phyloP scores from a whole-genome alignment of 2,888 invertebrate species.

The Gandaritis pyraliata region DNA sequence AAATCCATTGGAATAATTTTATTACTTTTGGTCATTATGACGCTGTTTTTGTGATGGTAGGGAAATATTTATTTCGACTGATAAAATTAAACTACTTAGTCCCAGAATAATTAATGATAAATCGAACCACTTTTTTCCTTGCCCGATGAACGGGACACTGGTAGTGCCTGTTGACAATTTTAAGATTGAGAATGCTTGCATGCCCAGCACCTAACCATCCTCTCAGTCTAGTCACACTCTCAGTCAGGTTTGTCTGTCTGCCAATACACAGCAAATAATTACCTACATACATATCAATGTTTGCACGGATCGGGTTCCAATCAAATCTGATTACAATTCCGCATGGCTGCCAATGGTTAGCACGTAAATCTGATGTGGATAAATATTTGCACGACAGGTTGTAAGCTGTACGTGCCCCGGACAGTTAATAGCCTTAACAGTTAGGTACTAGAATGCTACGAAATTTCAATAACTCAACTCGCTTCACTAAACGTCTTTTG shows the following conservation, averaged over 20 bases:
- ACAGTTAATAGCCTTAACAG: constrained; percentile 69
- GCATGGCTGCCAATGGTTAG: constrained; percentile 72
- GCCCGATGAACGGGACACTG: too few relatives aligned
- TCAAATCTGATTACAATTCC: constrained; percentile 80
- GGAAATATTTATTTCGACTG: not conserved
- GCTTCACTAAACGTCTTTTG: not conserved
- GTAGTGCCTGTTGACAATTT: too few relatives aligned
- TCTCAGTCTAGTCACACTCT: too few relatives aligned
- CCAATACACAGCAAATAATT: constrained; percentile 25
- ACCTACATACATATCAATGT: constrained; percentile 32
- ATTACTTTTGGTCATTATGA: not conserved
- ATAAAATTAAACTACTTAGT: too few relatives aligned
- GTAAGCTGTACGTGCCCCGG: constrained; percentile 74
- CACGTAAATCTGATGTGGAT: constrained; percentile 80
- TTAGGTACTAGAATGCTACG: constrained; percentile 67
- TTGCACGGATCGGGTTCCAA: constrained; percentile 55
- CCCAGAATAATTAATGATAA: too few relatives aligned
- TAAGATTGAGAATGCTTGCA: too few relatives aligned
- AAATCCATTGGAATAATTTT: constrained; percentile 33
- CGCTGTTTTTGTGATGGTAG: not conserved
- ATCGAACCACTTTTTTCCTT: too few relatives aligned
- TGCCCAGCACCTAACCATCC: too few relatives aligned
- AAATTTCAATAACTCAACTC: constrained; percentile 53
- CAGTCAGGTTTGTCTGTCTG: not conserved
- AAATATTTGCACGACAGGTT: constrained; percentile 83